Base-by-base conservation (phyloP, 2,113 vertebrate genomes). In the Ceuthmochares aereus region DNA sequence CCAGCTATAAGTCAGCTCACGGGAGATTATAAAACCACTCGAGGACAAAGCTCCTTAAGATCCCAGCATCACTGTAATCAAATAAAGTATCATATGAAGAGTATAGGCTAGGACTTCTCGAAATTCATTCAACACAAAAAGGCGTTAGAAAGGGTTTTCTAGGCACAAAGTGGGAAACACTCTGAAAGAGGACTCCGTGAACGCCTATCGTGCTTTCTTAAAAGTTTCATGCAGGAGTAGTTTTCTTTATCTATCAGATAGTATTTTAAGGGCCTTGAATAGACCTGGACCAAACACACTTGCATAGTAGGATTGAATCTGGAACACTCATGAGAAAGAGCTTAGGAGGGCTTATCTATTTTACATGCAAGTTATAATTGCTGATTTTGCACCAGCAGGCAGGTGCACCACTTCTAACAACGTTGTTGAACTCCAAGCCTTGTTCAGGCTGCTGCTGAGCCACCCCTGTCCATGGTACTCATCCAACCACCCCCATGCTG, bases 401-500 rank as follows among this genome's bases (percentile, higher is more conserved):
- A 59, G 34, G 34, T 13, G 78, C 55, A 40, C 9, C 25, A n/a
- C 55, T 59, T 37, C 26, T 32, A 58, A 25, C 8, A 42, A 10
- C 0, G 2, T 4, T 27, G 17, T 18, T 58, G 55, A 60, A 32
- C 13, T 18, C 14, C 15, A 25, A 36, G n/a, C 13, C 42, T 12
- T 25, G 6, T 2, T 4, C 43, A 42, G 23, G 2, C 21, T 9
- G 29, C 5, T 1, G 4, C n/a, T 42, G 64, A 78, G 77, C 42
- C 2, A 12, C 21, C 93, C 45, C 93, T 91, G 87, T 94, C 91
- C 93, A 75, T 82, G 93, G 93, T 74, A 68, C 84, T 74, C 1
- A 1, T 7, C 1, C n/a, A 84, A 42, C 3, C 2, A 67, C 7
- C 21, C 21, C 8, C 0, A 1, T 5, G 34, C 29, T 5, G 1